Evolutionary conservation across 1,140 invertebrate species (phyloP), one percentile per base, ranked within the genome.

Genomic region (Calycopis cecrops): DNA sequence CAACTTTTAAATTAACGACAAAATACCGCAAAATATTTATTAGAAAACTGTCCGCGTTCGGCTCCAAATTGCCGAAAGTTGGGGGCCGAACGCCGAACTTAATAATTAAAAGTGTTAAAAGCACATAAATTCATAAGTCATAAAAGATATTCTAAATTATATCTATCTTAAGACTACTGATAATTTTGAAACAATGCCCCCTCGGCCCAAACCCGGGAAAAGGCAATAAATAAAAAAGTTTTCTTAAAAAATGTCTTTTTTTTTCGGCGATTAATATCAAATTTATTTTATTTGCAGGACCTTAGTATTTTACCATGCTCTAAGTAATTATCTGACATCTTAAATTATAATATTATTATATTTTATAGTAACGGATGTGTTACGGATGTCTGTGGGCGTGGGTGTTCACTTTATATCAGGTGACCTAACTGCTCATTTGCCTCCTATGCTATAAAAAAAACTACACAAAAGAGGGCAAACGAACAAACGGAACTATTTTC

Each of bases 101-200:
- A 16, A 44, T 44, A 44, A 44, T 44, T 44, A 44, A 44, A 44
- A 44, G 40, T 44, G 40, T 44, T 44, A 44, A 44, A 44, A 44
- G 40, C 40, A 44, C 40, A 44, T 44, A 44, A 44, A 44, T 44
- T 44, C 9, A 44, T 44, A 44, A 44, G 40, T 44, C 40, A 44
- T 44, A 44, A 44, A 44, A 16, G 40, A 44, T 44, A 44, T 44
- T 44, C 14, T 16, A 14, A 44, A 44, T 44, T 44, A 44, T 44
- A 44, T 44, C 40, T 44, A 44, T 44, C 40, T 44, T 44, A 44
- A 44, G 16, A 44, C 40, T 12, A 44, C 40, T 44, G 40, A 44
- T 44, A 44, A 44, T 44, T 14, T 9, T 44, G 16, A 44, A 44
- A 44, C 14, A 44, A 44, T 16, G 40, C 40, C 40, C 40, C 40